Base-by-base conservation (phyloP, 2,888 invertebrate species). In the Metacarcinus magister region DNA sequence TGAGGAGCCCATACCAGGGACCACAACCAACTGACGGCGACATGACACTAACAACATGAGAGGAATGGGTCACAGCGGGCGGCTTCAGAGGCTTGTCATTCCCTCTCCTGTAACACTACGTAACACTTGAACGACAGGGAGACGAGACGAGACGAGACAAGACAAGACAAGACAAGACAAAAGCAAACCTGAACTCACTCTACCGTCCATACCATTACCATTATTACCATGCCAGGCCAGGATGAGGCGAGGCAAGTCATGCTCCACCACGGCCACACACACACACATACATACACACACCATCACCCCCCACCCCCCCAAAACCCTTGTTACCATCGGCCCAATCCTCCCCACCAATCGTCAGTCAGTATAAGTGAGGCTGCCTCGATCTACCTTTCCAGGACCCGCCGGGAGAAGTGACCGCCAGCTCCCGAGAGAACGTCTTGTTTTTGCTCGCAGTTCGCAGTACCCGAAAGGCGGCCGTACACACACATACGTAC, bases 381-480 rank as follows among this genome's bases (percentile, higher is more conserved):
- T n/a, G 67, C 94, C 39, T 44, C 95, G 75, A 48, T 67, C 54
- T 28, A 54, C 95, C 95, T 32, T 48, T 32, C 5, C 48, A 3
- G 54, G 43, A 67, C 44, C 92, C 43, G 54, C n/a, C 23, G 10
- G 39, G 92, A 43, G 48, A 43, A 60, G 44, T 48, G 48, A 46
- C 46, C 95, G 89, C 87, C 94, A 23, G 3, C 87, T 39, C 46
- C 28, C 28, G 32, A 23, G 94, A 43, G 48, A 82, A 90, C 44
- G 91, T 87, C 43, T 67, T 67, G 89, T 90, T 91, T 46, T 43
- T 54, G 92, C 91, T 10, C 44, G 7, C 28, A 4, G 87, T 46
- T 10, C 44, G 7, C 28, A 4, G 87, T 46, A 23, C 32, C 82
- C 28, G 28, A 39, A 10, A 7, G 16, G 67, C 46, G 75, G 44